A percentile compares a stretch with the other conserved stretches of the same genome.
These are phyloP conservation scores for Scleropages formosus DNA, from an alignment of 2,797 vertebrate species.

Conservation along the genomic window DNA sequence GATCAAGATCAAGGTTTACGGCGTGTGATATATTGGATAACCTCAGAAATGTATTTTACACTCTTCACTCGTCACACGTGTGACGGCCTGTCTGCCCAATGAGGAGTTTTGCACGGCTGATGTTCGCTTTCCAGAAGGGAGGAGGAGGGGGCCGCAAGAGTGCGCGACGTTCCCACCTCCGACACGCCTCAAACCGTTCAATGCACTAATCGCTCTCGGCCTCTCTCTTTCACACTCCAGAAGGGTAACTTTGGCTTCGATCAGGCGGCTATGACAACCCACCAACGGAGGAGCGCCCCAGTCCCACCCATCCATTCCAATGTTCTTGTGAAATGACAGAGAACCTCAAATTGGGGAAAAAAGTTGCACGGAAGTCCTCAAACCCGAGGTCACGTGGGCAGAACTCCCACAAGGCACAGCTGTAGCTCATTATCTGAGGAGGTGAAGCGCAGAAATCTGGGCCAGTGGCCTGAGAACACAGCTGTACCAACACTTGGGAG, in stretches of 20 bases:
- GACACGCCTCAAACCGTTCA: no score
- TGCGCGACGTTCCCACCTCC: neutral
- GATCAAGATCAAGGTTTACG: neutral
- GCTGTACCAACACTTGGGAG: neutral
- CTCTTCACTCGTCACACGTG: neutral
- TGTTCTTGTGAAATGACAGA: conserved; percentile 1
- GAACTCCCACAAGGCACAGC: conserved; percentile 1
- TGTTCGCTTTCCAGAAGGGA: neutral
- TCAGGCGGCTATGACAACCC: conserved; percentile 67
- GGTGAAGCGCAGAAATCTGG: conserved; percentile 9
- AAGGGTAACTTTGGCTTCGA: conserved; percentile 49
- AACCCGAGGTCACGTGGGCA: conserved; percentile 1
- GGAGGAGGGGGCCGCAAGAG: conserved; percentile 4
- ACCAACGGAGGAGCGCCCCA: conserved; percentile 40
- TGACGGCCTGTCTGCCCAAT: neutral
- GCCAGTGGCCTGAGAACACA: conserved; percentile 20
- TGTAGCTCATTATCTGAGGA: conserved; percentile 17
- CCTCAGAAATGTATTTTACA: neutral
- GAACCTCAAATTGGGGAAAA: conserved; percentile 28
- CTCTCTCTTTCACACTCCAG: conserved; percentile 53
- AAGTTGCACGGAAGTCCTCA: conserved; percentile 25
- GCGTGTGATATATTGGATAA: neutral
- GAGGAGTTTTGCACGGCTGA: neutral
- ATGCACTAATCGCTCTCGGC: conserved; percentile 21
- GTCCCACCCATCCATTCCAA: conserved; percentile 41